Base-by-base conservation (phyloP, 2,113 vertebrate genomes). In the Sinocyclocheilus rhinocerous region DNA sequence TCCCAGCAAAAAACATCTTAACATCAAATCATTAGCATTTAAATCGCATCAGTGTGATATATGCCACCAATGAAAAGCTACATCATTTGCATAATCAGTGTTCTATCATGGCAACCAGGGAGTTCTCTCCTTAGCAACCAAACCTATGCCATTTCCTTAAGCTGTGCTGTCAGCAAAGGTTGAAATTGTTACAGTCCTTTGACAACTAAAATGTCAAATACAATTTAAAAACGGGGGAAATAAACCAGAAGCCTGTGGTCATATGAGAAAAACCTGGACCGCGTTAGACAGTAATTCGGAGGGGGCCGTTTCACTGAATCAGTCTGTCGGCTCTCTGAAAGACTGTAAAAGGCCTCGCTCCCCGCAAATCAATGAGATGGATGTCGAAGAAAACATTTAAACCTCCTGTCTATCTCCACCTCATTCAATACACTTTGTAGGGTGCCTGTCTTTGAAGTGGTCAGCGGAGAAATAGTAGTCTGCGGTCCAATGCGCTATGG, bases 271-370 rank as follows among this genome's bases (percentile, higher is more conserved):
- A 16, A 33, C 77, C 73, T 76, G 16, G 18, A 26, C 8, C 29
- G 45, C 4, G 39, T 29, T 57, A 76, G 80, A 24, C 72, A 83
- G 57, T 69, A 45, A 77, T 50, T 83, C 10, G 20, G 45, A 3
- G 26, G 52, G 57, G 61, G 45, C 3, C 24, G 4, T 16, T 77
- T 78, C 29, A 77, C 9, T 61, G 52, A 79, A 84, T 72, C 50
- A 87, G 59, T 87, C 48, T 72, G 59, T 22, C 65, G 72, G 79
- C 85, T 76, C 29, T 81, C 29, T 65, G 79, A 81, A 87, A 78
- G 50, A 78, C 36, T 50, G 52, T 84, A 24, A 77, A 79, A 79
- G 26, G 39, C 36, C 26, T 39, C 4, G 22, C n/a, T 87, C 36
- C 39, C 20, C 6, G 24, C 50, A 79, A 79, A 84, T 79, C 86